These are phyloP conservation scores for Coremacera marginata DNA, from an alignment of 2,888 invertebrate species.

Conservation along the genomic window DNA sequence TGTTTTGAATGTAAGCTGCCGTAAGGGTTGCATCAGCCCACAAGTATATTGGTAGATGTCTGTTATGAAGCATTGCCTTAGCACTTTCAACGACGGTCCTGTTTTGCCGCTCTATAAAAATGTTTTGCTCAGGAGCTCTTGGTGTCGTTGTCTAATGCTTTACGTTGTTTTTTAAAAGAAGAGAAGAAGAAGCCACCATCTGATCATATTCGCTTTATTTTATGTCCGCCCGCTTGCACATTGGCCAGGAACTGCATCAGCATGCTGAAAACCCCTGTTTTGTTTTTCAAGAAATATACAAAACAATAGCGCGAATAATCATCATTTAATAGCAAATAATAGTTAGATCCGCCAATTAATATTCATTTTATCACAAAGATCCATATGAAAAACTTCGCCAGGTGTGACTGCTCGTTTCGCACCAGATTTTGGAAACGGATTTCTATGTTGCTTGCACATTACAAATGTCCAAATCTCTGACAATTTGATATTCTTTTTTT, in stretches of 20 bases:
- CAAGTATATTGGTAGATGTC: background rate
- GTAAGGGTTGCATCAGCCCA: slow-evolving; percentile 36
- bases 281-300: no score
- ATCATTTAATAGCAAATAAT: no score
- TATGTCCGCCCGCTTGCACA: slow-evolving; percentile 39
- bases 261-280: no score
- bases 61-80: slow-evolving; percentile 24
- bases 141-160: slow-evolving; percentile 40
- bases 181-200: slow-evolving; percentile 43
- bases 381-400: no score
- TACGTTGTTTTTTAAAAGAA: slow-evolving; percentile 33
- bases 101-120: slow-evolving; percentile 35
- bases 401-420: no score
- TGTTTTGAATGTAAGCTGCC: background rate
- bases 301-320: no score
- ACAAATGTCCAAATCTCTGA: no score
- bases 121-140: slow-evolving; percentile 34
- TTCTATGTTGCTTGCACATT: no score
- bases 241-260: slow-evolving; percentile 37
- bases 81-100: slow-evolving; percentile 34
- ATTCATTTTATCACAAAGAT: no score
- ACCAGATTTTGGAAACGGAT: no score
- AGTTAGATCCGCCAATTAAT: no score
- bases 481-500: no score
- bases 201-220: slow-evolving; percentile 39